Percentiles rank a stretch among this genome's conserved stretches.
Evolutionary conservation across 2,888 invertebrate species (phyloP).

Genomic region (Gymnosoma rotundatum): DNA sequence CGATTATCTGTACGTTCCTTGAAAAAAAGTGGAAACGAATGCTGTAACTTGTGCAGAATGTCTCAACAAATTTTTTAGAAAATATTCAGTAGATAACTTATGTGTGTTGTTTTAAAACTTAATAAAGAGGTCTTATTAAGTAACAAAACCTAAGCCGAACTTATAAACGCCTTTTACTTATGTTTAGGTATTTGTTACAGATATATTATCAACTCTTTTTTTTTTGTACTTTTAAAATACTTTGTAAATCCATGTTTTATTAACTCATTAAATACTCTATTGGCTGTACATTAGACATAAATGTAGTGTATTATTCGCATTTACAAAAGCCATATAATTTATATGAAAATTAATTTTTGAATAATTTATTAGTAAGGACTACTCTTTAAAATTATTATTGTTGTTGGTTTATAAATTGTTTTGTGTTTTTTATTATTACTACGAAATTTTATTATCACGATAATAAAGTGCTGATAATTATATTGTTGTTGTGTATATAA

Average conservation of each 20-base stretch:
- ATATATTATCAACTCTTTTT: slow-evolving; percentile 22
- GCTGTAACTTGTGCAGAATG: too few relatives aligned
- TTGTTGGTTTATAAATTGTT: slow-evolving; percentile 41
- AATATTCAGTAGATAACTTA: too few relatives aligned
- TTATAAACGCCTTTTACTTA: neutral
- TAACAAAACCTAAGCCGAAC: too few relatives aligned
- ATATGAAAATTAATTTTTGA: slow-evolving; percentile 54
- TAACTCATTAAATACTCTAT: neutral
- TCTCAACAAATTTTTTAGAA: too few relatives aligned
- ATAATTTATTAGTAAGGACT: slow-evolving; percentile 57
- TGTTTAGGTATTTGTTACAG: too few relatives aligned
- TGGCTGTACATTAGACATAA: too few relatives aligned
- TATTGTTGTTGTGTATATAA: neutral
- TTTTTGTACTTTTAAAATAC: slow-evolving; percentile 12
- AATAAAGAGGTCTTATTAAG: neutral
- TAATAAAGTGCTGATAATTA: slow-evolving; percentile 22
- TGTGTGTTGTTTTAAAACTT: too few relatives aligned
- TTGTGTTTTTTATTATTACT: slow-evolving; percentile 22
- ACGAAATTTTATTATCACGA: slow-evolving; percentile 18
- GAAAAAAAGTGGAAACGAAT: too few relatives aligned
- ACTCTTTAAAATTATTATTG: slow-evolving; percentile 23
- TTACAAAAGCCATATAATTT: slow-evolving; percentile 24
- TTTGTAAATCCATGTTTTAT: slow-evolving; percentile 37
- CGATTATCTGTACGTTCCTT: too few relatives aligned
- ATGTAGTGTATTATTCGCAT: neutral